Conservation (phyloP, 2,797 vertebrate genomes). For the Champsocephalus esox region DNA sequence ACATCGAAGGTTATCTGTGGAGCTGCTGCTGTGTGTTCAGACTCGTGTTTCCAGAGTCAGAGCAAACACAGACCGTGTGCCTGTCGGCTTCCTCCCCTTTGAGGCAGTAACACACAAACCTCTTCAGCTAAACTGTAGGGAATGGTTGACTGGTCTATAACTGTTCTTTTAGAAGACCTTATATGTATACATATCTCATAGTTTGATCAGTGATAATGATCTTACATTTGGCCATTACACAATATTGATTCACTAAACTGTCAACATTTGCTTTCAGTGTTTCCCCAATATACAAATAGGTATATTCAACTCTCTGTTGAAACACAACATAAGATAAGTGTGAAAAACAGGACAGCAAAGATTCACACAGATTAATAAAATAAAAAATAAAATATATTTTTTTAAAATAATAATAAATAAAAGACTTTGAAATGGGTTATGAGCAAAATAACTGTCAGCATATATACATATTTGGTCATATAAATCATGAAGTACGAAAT, state of each 20-base stretch:
- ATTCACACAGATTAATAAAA: no score
- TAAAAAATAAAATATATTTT: no score
- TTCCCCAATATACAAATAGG: no score
- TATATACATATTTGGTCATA: no score
- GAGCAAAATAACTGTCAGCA: no score
- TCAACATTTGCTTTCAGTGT: not conserved
- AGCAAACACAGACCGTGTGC: conserved; percentile 53
- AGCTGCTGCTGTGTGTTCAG: conserved; percentile 5
- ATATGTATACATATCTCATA: not conserved
- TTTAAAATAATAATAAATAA: no score
- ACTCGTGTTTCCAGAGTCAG: conserved; percentile 38
- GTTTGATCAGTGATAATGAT: not conserved
- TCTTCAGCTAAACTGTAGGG: not conserved
- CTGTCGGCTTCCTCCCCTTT: conserved; percentile 9
- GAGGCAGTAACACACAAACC: conserved; percentile 20
- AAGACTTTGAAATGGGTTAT: no score
- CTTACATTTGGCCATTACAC: not conserved
- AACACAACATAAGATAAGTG: not conserved
- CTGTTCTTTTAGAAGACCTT: not conserved
- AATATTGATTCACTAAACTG: not conserved
- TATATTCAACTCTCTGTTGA: not conserved
- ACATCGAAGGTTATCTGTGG: conserved; percentile 14
- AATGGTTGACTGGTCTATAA: not conserved
- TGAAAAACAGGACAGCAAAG: no score
- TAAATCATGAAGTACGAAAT: no score